Evolutionary conservation across 2,888 invertebrate genomes (phyloP).

Genomic region (Lithophane semibrunnea): DNA sequence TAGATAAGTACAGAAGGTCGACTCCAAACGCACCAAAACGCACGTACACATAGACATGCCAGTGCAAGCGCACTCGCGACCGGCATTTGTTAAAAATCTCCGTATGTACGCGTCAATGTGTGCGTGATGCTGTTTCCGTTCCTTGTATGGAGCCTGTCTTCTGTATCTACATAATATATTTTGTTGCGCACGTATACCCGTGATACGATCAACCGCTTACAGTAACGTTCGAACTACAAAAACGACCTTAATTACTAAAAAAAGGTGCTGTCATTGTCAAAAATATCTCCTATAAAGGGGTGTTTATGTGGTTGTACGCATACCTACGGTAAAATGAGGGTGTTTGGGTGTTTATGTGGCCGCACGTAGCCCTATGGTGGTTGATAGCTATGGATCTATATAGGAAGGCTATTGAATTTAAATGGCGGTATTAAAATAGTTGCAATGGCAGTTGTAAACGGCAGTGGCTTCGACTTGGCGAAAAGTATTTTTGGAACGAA

Average conservation of each 20-base stretch:
- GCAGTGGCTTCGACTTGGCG: neutral
- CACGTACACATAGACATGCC: neutral
- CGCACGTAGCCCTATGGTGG: constrained; percentile 3
- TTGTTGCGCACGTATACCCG: too few relatives aligned
- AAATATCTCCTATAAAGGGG: neutral
- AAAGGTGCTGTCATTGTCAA: neutral
- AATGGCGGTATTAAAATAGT: constrained; percentile 28
- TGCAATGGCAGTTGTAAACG: neutral
- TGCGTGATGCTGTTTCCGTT: neutral
- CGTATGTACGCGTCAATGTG: neutral
- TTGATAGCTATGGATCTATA: constrained; percentile 1
- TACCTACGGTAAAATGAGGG: neutral
- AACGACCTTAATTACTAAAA: neutral
- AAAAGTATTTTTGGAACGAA: too few relatives aligned
- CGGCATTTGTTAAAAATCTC: neutral
- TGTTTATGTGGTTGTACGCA: neutral
- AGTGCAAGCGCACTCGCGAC: neutral
- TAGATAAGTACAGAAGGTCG: neutral
- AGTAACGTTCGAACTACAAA: neutral
- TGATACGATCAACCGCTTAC: neutral
- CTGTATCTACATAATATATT: neutral
- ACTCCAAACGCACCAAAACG: too few relatives aligned
- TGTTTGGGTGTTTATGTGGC: constrained; percentile 23
- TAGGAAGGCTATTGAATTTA: constrained; percentile 36
- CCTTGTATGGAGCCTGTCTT: neutral